Percentiles rank a stretch among this genome's conserved stretches.
Evolutionary conservation across 2,797 vertebrate genomes (phyloP).

Genomic region (Phaenicophaeus curvirostris): DNA sequence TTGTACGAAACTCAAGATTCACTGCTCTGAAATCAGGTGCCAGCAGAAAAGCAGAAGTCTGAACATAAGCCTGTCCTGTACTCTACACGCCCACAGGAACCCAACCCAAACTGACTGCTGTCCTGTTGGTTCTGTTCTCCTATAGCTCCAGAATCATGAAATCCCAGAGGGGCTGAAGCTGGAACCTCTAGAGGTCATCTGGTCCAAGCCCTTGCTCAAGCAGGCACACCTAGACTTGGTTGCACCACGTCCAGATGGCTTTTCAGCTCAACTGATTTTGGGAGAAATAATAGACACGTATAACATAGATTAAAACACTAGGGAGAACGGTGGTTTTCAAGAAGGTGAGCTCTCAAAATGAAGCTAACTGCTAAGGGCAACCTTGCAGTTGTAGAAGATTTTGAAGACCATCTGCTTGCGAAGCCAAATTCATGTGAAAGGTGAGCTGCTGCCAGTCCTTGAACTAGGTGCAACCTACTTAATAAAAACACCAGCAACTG

Average conservation of each 20-base stretch:
- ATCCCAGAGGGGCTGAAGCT: background rate
- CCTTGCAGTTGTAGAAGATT: background rate
- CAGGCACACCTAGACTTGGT: background rate
- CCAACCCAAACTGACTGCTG: background rate
- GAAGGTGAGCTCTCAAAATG: background rate
- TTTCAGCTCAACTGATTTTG: background rate
- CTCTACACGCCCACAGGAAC: background rate
- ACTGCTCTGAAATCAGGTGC: background rate
- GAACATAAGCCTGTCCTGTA: background rate
- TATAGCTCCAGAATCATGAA: background rate
- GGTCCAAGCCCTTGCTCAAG: background rate
- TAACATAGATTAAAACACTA: background rate
- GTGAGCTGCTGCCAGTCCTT: background rate
- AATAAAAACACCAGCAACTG: background rate
- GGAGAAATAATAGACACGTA: fast-evolving
- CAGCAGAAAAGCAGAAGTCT: background rate
- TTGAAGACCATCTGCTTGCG: background rate
- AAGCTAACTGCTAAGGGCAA: background rate
- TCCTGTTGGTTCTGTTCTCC: background rate
- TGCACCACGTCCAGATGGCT: background rate
- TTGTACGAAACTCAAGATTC: fast-evolving
- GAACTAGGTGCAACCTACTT: background rate
- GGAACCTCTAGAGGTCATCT: background rate
- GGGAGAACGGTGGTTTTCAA: fast-evolving
- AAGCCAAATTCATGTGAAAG: background rate